Percentiles rank a stretch among this genome's conserved stretches.
Evolutionary conservation across 2,888 invertebrate genomes (phyloP).

Genomic region (Spilosoma lubricipeda): DNA sequence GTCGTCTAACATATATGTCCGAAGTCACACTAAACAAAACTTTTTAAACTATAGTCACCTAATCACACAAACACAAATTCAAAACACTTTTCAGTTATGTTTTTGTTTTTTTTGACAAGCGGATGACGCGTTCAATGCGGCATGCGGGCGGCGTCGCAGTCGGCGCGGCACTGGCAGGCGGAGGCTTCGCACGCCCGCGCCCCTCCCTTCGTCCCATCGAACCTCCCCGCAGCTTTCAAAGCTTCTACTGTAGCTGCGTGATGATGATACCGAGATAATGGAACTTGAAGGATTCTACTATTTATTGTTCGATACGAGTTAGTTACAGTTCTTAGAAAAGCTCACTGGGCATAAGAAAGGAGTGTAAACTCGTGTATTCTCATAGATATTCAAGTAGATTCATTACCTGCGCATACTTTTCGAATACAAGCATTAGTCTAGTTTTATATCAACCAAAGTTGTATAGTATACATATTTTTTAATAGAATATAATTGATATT

Average conservation of each 20-base stretch:
- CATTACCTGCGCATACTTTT: background rate
- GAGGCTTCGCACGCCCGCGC: constrained; percentile 77
- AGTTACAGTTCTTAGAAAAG: constrained; percentile 71
- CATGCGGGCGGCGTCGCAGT: constrained; percentile 76
- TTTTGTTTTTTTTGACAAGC: constrained; percentile 68
- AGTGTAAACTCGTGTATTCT: constrained; percentile 6
- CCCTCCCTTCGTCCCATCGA: constrained; percentile 65
- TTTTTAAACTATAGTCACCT: constrained; percentile 45
- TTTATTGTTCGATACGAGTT: constrained; percentile 81
- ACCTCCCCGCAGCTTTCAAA: constrained; percentile 78
- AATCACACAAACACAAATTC: constrained; percentile 59
- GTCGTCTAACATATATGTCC: constrained; percentile 49
- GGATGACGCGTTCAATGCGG: constrained; percentile 59
- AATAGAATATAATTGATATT: background rate
- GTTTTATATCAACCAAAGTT: background rate
- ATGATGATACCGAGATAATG: constrained; percentile 84
- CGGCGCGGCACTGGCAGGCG: constrained; percentile 82
- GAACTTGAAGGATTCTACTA: constrained; percentile 82
- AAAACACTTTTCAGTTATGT: constrained; percentile 75
- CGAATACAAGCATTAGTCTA: background rate
- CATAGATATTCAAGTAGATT: constrained; percentile 1
- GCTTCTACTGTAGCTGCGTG: constrained; percentile 80
- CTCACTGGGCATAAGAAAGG: constrained; percentile 58
- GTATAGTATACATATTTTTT: background rate
- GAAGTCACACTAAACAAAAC: constrained; percentile 42